Evolutionary conservation across 2,888 invertebrate genomes (phyloP), one percentile per base, ranked within the genome.

Genomic region (Patella pellucida): DNA sequence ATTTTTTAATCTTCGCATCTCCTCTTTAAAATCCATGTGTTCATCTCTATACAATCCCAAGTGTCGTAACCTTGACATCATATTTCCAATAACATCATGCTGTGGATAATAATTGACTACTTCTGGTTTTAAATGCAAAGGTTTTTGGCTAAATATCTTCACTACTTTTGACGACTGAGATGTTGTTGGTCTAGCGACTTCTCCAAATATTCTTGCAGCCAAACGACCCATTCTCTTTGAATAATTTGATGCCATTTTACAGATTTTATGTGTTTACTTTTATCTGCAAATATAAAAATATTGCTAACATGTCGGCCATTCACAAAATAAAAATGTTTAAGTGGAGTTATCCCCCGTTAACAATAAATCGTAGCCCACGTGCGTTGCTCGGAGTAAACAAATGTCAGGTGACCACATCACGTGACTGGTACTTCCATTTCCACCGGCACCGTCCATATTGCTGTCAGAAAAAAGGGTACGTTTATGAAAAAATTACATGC

Each of bases 151-250:
- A 84, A 96, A 95, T 87, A 96, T 92, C 83, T 94, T 93, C 0
- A 96, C 95, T 12, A 96, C 94, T 89, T 85, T 87, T 81, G 81
- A 85, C 0, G 87, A 86, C 69, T 82, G 85, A 0, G 91, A 79
- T 86, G 94, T 94, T 0, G 96, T 96, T 0, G 94, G 94, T 75
- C 95, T 93, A 0, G 94, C 94, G 1, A 96, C 95, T 92, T 97
- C 97, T 0, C 95, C 95, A 89, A 97, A 97, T 85, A 97, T 97
- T 83, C 95, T 93, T 85, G 96, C 95, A 50, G 96, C 96, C 19
- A 98, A 92, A 69, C 94, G 93, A 83, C 95, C 94, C 96, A 98
- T 97, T 69, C 96, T 93, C 3, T 93, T 93, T 0, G 96, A 95
- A 90, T 97, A 98, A 86, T 94, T 94, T 0, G 96, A 90, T 87